Evolutionary conservation across 2,888 invertebrate genomes (phyloP).

Genomic region (Acheta domesticus): DNA sequence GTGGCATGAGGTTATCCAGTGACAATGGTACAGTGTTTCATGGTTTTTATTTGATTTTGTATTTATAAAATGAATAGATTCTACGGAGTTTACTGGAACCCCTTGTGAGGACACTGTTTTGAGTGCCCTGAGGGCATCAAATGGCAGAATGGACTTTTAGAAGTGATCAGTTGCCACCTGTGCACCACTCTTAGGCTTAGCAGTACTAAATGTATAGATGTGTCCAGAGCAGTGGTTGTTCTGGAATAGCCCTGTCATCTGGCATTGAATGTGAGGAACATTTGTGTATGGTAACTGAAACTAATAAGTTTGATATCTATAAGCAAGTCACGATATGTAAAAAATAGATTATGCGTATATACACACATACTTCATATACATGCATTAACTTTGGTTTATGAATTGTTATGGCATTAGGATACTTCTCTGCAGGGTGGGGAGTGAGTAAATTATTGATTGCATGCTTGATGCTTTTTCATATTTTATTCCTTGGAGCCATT

Average conservation of each 20-base stretch:
- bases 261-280: conserved; percentile 11
- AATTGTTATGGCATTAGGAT: conserved; percentile 29
- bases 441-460: conserved; percentile 24
- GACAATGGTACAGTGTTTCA: conserved; percentile 31
- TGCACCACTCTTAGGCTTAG: too few species aligned
- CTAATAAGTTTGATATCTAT: conserved; percentile 35
- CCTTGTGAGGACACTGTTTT: too few species aligned
- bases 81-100: neutral
- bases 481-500: conserved; percentile 23
- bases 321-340: conserved; percentile 34
- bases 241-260: neutral
- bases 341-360: conserved; percentile 33
- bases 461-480: conserved; percentile 33
- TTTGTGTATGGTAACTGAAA: conserved; percentile 26
- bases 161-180: too few species aligned
- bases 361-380: conserved; percentile 33
- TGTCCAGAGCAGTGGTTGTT: neutral
- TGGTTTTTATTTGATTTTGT: conserved; percentile 24
- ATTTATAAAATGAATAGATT: neutral
- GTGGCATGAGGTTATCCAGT: conserved; percentile 28
- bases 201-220: neutral
- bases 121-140: too few species aligned
- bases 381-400: conserved; percentile 27
- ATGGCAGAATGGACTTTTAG: too few species aligned
- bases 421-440: conserved; percentile 23